Base-by-base conservation (phyloP, 2,113 vertebrate genomes). In the Ranitomeya variabilis region DNA sequence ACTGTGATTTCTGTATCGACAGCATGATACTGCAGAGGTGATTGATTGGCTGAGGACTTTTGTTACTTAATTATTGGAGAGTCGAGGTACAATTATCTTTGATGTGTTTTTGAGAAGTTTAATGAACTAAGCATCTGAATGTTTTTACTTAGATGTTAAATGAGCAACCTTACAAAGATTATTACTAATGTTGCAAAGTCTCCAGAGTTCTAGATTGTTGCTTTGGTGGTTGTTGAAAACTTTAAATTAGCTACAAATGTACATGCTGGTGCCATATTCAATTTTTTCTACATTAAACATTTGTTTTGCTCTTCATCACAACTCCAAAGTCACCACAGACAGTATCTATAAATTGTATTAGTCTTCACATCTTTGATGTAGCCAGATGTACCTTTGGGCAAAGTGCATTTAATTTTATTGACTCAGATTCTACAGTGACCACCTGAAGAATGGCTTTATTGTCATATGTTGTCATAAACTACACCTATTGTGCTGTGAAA, bases 321-420 rank as follows among this genome's bases (percentile, higher is more conserved):
- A 78, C 78, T 81, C 78, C 86, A 69, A 81, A 81, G 81, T n/a
- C 76, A 79, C 81, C 78, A 81, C 64, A 87, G 64, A 81, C 51
- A 31, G 78, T 81, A 73, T 54, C 86, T 59, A 81, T 87, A 71
- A 54, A 80, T 69, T n/a, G 55, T 67, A 71, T 73, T 81, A 71
- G 66, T 26, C 52, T 80, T 81, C 78, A 81, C 5, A 71, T 87
- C 78, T 73, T 59, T 87, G 78, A 57, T 10, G 86, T 45, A 87
- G 11, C 23, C 86, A 57, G 86, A 81, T 71, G 78, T 73, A 45
- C 31, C 78, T 14, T 57, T 60, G 51, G 78, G 86, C 81, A 87
- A 87, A 52, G 64, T 45, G 31, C 21, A 8, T 55, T 85, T 85
- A 23, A 59, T 23, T 81, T 81, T 62, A 60, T 81, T 62, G 14